Percentiles rank a stretch among this genome's conserved stretches.
Evolutionary conservation across 2,888 invertebrate genomes (phyloP).

Genomic region (Tribolium freemani): DNA sequence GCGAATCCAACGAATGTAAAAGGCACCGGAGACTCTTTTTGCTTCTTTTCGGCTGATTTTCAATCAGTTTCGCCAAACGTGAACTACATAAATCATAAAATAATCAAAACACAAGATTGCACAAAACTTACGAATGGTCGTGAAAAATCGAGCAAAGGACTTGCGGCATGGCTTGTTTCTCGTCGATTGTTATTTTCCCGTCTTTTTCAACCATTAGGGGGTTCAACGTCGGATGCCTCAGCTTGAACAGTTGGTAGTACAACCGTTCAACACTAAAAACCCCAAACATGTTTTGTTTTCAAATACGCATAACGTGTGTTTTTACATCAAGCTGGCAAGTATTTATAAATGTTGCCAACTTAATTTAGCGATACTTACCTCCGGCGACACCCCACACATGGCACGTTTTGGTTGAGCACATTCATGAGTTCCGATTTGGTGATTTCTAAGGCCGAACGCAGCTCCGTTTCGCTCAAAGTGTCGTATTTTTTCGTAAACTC

Average conservation of each 20-base stretch:
- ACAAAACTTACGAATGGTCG: slow-evolving; percentile 81
- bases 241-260: slow-evolving; percentile 87
- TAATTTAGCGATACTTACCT: slow-evolving; percentile 72
- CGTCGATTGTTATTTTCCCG: slow-evolving; percentile 85
- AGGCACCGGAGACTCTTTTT: slow-evolving; percentile 92
- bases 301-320: no score
- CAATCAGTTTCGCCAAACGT: slow-evolving; percentile 82
- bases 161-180: slow-evolving; percentile 84
- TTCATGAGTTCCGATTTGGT: slow-evolving; percentile 86
- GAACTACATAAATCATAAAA: slow-evolving; percentile 69
- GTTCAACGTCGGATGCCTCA: slow-evolving; percentile 89
- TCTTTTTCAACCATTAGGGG: slow-evolving; percentile 84
- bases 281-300: no score
- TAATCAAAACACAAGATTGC: slow-evolving; percentile 4
- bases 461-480: slow-evolving; percentile 82
- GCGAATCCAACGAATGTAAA: slow-evolving; percentile 91
- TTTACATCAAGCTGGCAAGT: no score
- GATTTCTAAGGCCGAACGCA: slow-evolving; percentile 85
- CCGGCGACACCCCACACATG: slow-evolving; percentile 94
- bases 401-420: slow-evolving; percentile 90
- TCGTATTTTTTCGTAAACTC: slow-evolving; percentile 88
- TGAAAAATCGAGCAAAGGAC: slow-evolving; percentile 87
- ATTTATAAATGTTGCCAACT: no score
- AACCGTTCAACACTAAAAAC: slow-evolving; percentile 87
- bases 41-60: slow-evolving; percentile 84